Base-by-base conservation (phyloP, 2,113 vertebrate species). In the Boleophthalmus pectinirostris region DNA sequence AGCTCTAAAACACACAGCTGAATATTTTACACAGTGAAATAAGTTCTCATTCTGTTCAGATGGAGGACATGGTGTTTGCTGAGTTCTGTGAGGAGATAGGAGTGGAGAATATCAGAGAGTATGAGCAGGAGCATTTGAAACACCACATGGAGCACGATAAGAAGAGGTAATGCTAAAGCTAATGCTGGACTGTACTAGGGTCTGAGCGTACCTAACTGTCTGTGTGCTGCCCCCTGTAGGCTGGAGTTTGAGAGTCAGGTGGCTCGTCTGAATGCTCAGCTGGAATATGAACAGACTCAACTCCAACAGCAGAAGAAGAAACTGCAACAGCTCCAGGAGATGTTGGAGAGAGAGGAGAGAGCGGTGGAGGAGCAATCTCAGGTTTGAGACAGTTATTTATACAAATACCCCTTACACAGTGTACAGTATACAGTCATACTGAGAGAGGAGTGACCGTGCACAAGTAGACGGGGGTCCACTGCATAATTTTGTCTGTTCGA, bases 81-180 rank as follows among this genome's bases (percentile, higher is more conserved):
- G 92, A 95, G 21, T 98, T 99, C 90, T 99, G 97, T 85, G 92
- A 93, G 81, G 94, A 96, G 90, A 95, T 98, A 14, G 96, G 96
- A 1, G 90, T 98, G 72, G 90, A 89, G 79, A 96, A 93, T 86
- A 99, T 98, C 81, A 94, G 96, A 70, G 92, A 96, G 68, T 99
- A 95, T 72, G 97, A 99, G 71, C 93, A 94, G 87, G 95, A 94
- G 74, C 88, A 90, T 29, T 65, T 96, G 78, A 96, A 93, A 80
- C 92, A 92, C 14, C 95, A 95, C 70, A 91, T 95, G 67, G 96
- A 98, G 86, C 82, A 95, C 1, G 95, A 96, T 83, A 94, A 92
- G 78, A 98, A 92, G 91, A 92, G 96, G 98, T 97, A 35, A 8
- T 1, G 1, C 16, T 7, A 20, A 51, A 4, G 6, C 49, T 6